Evolutionary conservation across 2,888 invertebrate genomes (phyloP).

Genomic region (Macrophya alboannulata): DNA sequence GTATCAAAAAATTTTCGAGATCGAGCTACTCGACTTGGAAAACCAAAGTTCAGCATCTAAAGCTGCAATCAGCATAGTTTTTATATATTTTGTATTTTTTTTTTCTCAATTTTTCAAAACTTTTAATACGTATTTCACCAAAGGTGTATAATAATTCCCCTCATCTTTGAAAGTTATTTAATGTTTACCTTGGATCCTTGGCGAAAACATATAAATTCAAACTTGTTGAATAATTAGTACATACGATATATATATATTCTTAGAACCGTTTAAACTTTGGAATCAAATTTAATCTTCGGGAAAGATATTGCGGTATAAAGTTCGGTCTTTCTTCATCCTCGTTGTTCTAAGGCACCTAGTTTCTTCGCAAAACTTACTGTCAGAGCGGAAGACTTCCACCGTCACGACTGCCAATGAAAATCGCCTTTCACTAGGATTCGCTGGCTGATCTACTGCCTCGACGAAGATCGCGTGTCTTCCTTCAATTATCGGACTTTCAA

Average conservation of each 20-base stretch:
- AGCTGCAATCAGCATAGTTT: no score
- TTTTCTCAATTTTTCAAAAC: no score
- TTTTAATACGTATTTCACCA: not conserved
- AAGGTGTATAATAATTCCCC: not conserved
- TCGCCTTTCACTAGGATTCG: conserved; percentile 91
- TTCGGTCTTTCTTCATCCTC: not conserved
- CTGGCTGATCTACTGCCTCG: conserved; percentile 92
- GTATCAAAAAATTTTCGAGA: no score
- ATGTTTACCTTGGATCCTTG: not conserved
- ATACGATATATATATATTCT: not conserved
- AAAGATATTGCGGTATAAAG: not conserved
- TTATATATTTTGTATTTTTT: no score
- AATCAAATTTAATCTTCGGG: not conserved
- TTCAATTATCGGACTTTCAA: conserved; percentile 84
- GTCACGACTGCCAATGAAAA: conserved; percentile 93
- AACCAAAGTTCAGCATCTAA: no score
- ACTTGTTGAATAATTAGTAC: conserved; percentile 3
- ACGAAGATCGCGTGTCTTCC: conserved; percentile 91
- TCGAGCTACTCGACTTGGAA: no score
- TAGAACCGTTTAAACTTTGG: not conserved
- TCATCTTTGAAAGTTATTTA: not conserved
- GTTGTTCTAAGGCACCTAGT: not conserved
- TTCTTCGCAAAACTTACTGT: conserved; percentile 69
- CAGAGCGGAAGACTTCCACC: conserved; percentile 86
- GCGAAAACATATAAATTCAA: not conserved